Evolutionary conservation across 2,888 invertebrate species (phyloP), one percentile per base, ranked within the genome.

Genomic region (Eugnorisma glareosa): DNA sequence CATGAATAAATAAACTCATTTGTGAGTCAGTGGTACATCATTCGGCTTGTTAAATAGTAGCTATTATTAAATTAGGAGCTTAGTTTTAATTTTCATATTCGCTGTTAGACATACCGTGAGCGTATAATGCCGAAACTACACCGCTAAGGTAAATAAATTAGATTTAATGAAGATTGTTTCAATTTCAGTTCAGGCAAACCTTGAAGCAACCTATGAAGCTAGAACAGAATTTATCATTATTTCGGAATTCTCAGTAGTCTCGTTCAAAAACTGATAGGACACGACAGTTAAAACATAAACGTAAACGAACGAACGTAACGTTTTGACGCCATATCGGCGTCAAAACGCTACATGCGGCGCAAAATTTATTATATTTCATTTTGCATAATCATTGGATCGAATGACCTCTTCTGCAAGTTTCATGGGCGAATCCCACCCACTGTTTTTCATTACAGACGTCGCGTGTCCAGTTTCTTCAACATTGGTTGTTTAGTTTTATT

Each of bases 201-300:
- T 54, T n/a, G 6, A 18, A 71, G 4, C 31, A 45, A 24, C n/a
- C 13, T 45, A 24, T 13, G 31, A 15, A n/a, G 15, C 15, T 8
- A 13, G 7, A 35, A 35, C 35, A 35, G 35, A 35, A 35, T n/a
- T n/a, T n/a, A n/a, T n/a, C n/a, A n/a, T n/a, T 6, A 28, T 57
- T n/a, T 15, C 15, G 4, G 15, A 28, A 13, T 13, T 57, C 6
- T 28, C 35, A 35, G 21, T 2, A 24, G 45, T 70, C 37, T 45
- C 67, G 28, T 54, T 40, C 13, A 43, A 78, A 81, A 67, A 24
- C 24, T 21, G 3, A 59, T 82, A 69, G 28, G n/a, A 48, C 18
- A 69, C 35, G n/a, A 48, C 18, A 83, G 63, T 78, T 57, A 71
- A 83, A 83, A 81, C 61, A 81, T n/a, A n/a, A n/a, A n/a, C n/a